Base-by-base conservation (phyloP, 2,888 invertebrate genomes). In the Athripsodes cinereus region DNA sequence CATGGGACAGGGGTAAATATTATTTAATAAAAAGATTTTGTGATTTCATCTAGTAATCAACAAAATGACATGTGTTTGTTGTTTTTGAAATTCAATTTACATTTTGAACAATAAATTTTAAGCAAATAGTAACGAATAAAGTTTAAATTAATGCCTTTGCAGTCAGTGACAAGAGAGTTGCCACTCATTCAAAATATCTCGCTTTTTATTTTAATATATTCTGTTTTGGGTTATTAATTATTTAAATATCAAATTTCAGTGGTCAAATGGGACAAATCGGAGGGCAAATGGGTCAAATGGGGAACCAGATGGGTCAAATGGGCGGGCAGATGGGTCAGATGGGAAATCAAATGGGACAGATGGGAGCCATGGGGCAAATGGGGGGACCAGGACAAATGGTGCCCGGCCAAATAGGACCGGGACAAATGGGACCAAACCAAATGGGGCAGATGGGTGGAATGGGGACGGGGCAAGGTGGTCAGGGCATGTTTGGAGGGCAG, bases 401-500 rank as follows among this genome's bases (percentile, higher is more conserved):
- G 1, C 70, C 68, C 1, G 70, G 69, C 0, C 76, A 75, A 61
- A 75, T 75, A 73, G 69, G 68, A 1, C 76, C 74, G 73, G 69
- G 68, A 1, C 76, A 74, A 55, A 76, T 76, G 74, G 74, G 74
- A 1, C 70, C 68, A 2, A 70, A 69, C 0, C 76, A 76, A 61
- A 75, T 75, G 74, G 69, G 68, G 1, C 69, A 55, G 46, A 76
- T 74, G 66, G 75, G 74, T n/a, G 75, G 59, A 71, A 79, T 66
- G 72, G 73, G 75, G 1, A 58, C 54, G n/a, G 59, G 51, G 10
- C 78, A 78, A 74, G 74, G 75, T 51, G 76, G 74, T 0, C 76
- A 80, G 66, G 70, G 68, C 65, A 81, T 84, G 81, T 84, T 83
- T 66, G 79, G 81, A 16, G 73, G 73, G 1, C 86, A 84, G 82